Evolutionary conservation across 2,797 vertebrate genomes (phyloP).

Genomic region (Adrianichthys oophorus): DNA sequence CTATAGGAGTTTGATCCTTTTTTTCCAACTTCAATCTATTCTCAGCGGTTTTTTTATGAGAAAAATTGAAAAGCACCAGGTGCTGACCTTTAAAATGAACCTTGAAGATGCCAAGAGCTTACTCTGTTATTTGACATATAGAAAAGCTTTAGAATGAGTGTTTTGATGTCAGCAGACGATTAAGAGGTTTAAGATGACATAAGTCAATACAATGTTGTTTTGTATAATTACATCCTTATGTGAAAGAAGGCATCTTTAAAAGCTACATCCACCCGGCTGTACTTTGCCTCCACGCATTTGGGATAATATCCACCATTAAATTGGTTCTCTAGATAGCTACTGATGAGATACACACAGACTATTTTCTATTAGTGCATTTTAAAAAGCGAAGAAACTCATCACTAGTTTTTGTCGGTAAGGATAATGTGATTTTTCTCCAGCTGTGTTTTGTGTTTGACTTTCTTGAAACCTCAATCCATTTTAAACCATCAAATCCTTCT

Average conservation of each 20-base stretch:
- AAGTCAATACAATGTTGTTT: slow-evolving; percentile 47
- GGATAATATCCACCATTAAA: slow-evolving; percentile 55
- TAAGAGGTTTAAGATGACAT: slow-evolving; percentile 45
- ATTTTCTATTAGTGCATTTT: slow-evolving; percentile 66
- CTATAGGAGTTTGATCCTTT: slow-evolving; percentile 35
- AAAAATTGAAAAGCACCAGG: slow-evolving; percentile 41
- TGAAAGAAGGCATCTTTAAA: slow-evolving; percentile 46
- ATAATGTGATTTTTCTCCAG: slow-evolving; percentile 58
- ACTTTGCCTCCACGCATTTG: slow-evolving; percentile 41
- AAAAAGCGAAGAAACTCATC: slow-evolving; percentile 56
- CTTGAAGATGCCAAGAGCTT: slow-evolving; percentile 39
- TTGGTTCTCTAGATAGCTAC: slow-evolving; percentile 46
- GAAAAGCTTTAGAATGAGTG: slow-evolving; percentile 32
- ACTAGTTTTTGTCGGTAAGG: slow-evolving; percentile 32
- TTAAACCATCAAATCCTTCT: slow-evolving; percentile 28
- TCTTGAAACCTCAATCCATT: slow-evolving; percentile 32
- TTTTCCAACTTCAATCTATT: slow-evolving; percentile 46
- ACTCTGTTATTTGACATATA: slow-evolving; percentile 33
- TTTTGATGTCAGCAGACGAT: slow-evolving; percentile 38
- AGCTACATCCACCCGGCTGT: slow-evolving; percentile 25
- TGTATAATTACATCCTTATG: slow-evolving; percentile 55
- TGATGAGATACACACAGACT: slow-evolving; percentile 68
- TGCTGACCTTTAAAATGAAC: slow-evolving; percentile 59
- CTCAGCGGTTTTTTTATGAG: slow-evolving; percentile 34
- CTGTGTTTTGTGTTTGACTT: slow-evolving; percentile 41